Evolutionary conservation across 2,797 vertebrate species (phyloP).

Genomic region (Stomatorhinus walkeri): DNA sequence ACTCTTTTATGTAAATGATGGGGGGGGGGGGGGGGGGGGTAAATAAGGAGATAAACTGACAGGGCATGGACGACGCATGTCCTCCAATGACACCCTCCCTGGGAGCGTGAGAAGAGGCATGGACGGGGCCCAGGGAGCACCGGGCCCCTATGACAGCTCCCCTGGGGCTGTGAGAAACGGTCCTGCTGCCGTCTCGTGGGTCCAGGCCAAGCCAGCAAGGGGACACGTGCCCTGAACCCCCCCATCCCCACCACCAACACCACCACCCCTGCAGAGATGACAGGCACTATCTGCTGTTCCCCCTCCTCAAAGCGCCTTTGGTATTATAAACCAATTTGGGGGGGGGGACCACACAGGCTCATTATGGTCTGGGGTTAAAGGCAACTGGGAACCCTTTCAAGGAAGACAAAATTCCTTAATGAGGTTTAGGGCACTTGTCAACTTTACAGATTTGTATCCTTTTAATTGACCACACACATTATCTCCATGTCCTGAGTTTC

Average conservation of each 20-base stretch:
- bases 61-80: slow-evolving; percentile 15
- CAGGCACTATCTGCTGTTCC: slow-evolving; percentile 13
- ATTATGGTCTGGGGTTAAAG: slow-evolving; percentile 13
- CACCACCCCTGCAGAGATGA: slow-evolving; percentile 25
- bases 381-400: slow-evolving; percentile 12
- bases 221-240: neutral
- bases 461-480: slow-evolving; percentile 17
- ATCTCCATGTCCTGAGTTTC: neutral
- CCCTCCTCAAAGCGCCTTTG: slow-evolving; percentile 17
- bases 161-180: slow-evolving; percentile 18
- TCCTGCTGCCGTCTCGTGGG: neutral
- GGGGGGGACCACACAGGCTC: neutral
- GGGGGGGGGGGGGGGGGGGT: neutral
- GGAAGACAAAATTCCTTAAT: slow-evolving; percentile 14
- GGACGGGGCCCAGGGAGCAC: slow-evolving; percentile 10
- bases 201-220: neutral
- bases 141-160: neutral
- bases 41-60: slow-evolving; percentile 12
- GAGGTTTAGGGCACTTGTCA: slow-evolving; percentile 15
- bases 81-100: slow-evolving; percentile 19
- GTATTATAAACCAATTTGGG: slow-evolving; percentile 27
- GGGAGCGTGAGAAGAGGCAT: slow-evolving; percentile 14
- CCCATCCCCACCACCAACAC: slow-evolving; percentile 18
- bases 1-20: slow-evolving; percentile 21
- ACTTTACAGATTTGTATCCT: slow-evolving; percentile 16